phyloP scores from a whole-genome alignment of 2,113 vertebrate genomes.

The Petromus typicus region DNA sequence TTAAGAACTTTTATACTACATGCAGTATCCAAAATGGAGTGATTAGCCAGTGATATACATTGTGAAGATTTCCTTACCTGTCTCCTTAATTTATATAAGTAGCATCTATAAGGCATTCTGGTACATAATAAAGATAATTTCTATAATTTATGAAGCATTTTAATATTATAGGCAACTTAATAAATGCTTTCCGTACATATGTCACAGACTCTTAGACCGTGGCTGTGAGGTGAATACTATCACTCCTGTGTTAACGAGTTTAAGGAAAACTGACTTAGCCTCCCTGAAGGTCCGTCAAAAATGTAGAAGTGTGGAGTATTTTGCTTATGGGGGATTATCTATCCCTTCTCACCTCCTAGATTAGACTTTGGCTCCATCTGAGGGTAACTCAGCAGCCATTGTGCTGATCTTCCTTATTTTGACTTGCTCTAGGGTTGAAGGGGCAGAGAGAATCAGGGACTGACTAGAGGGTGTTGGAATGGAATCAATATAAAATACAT shows the following conservation, averaged over 20 bases:
- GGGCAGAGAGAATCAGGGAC: neutral
- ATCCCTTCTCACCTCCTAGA: neutral
- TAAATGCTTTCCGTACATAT: neutral
- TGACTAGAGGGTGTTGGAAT: neutral
- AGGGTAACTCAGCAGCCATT: neutral
- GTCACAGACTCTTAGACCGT: neutral
- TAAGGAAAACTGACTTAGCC: neutral
- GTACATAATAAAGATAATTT: slow-evolving; percentile 4
- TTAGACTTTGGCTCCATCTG: neutral
- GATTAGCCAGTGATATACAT: neutral
- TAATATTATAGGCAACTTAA: neutral
- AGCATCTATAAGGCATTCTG: neutral
- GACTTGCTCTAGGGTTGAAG: neutral
- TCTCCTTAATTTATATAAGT: slow-evolving; percentile 48
- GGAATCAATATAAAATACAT: neutral
- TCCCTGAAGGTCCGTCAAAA: neutral
- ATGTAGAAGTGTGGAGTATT: neutral
- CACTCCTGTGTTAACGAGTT: neutral
- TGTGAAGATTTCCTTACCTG: neutral
- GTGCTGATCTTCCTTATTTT: slow-evolving; percentile 7
- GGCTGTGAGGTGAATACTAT: neutral
- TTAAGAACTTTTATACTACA: slow-evolving; percentile 23
- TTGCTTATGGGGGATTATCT: neutral
- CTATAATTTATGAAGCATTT: neutral
- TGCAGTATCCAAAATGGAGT: slow-evolving; percentile 38